These are phyloP conservation scores for Eilema depressum DNA, from an alignment of 2,888 invertebrate species.

Conservation along the genomic window DNA sequence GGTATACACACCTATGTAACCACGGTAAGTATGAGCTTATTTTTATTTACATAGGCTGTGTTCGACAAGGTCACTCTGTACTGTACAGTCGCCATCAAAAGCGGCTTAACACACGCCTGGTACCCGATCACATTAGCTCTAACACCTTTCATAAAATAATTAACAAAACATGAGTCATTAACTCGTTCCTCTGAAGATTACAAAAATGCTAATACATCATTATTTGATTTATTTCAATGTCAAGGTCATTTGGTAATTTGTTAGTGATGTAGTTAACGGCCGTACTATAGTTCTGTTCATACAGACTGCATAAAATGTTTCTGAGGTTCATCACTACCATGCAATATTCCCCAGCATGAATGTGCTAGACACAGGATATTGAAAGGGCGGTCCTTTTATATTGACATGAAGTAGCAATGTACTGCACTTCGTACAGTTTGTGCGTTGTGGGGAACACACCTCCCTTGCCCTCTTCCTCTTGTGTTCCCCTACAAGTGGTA, in stretches of 20 bases:
- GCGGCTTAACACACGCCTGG: not conserved
- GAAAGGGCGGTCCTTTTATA: not conserved
- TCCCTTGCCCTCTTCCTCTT: not conserved
- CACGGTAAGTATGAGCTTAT: not conserved
- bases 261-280: no score
- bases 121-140: not conserved
- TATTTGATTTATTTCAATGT: no score
- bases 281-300: no score
- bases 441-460: not conserved
- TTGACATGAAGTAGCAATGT: not conserved
- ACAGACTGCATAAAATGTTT: no score
- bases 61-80: conserved; percentile 10
- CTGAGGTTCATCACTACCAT: no score
- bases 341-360: not conserved
- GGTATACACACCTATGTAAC: not conserved
- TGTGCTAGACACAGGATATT: not conserved
- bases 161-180: not conserved
- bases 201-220: no score
- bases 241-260: no score
- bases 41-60: conserved; percentile 7
- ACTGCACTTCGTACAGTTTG: not conserved
- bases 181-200: no score
- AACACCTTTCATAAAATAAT: not conserved
- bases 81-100: not conserved
- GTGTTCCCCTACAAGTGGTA: not conserved